phyloP scores from a whole-genome alignment of 1,140 invertebrate genomes.

The Drosophila triauraria region DNA sequence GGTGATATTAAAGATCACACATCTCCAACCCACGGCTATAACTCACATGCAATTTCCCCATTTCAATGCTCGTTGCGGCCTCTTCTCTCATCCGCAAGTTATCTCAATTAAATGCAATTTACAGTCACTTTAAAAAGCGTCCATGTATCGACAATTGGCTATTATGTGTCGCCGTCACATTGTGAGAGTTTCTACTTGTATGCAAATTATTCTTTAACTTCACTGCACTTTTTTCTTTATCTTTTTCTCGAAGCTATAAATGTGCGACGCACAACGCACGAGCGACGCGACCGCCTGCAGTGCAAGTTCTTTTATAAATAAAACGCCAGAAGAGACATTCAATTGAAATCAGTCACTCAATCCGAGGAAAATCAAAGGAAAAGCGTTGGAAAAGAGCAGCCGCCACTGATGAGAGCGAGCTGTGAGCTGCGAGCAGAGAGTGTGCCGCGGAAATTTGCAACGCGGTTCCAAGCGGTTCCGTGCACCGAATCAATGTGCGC shows the following conservation, averaged over 20 bases:
- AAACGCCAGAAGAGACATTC: constrained; percentile 64
- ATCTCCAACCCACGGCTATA: not conserved
- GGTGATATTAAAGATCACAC: constrained; percentile 28
- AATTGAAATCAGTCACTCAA: constrained; percentile 72
- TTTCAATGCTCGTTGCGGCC: constrained; percentile 42
- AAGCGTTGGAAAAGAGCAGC: constrained; percentile 51
- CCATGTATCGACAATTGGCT: constrained; percentile 26
- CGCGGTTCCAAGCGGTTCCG: constrained; percentile 83
- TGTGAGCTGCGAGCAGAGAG: constrained; percentile 9
- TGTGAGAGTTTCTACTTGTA: constrained; percentile 41
- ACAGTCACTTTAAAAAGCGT: constrained; percentile 51
- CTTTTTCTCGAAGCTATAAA: constrained; percentile 38
- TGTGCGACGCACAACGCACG: constrained; percentile 12
- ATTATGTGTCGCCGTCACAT: constrained; percentile 38
- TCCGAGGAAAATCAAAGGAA: constrained; percentile 71
- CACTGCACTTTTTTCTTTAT: constrained; percentile 49
- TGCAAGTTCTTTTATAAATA: constrained; percentile 84
- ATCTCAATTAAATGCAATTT: constrained; percentile 53
- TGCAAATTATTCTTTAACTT: constrained; percentile 48
- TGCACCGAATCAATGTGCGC: constrained; percentile 70
- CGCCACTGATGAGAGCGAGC: constrained; percentile 19
- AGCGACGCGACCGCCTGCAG: constrained; percentile 70
- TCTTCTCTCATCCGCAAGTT: constrained; percentile 20
- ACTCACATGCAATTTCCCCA: constrained; percentile 77
- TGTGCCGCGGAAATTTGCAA: constrained; percentile 67